These are phyloP conservation scores for Onthophagus taurus DNA, from an alignment of 1,140 invertebrate species.

Conservation along the genomic window DNA sequence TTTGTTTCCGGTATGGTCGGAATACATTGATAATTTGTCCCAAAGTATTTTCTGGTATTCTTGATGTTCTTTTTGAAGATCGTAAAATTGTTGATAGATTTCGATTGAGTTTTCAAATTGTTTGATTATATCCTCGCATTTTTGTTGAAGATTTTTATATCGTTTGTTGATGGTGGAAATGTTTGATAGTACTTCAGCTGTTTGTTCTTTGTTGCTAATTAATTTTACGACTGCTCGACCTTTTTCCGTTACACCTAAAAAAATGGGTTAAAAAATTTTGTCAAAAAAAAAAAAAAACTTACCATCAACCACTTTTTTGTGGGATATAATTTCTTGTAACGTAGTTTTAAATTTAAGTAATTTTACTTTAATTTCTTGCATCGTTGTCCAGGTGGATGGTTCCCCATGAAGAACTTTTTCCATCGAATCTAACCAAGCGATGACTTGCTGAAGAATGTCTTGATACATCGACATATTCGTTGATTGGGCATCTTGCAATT, in stretches of 20 bases:
- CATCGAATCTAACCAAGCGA: conserved; percentile 78
- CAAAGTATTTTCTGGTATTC: conserved; percentile 82
- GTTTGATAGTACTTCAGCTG: conserved; percentile 52
- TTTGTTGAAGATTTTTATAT: conserved; percentile 59
- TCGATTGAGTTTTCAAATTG: conserved; percentile 67
- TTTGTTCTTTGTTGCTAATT: conserved; percentile 51
- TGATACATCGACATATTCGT: conserved; percentile 77
- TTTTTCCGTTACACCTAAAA: conserved; percentile 64
- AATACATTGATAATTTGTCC: conserved; percentile 67
- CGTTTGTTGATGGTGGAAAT: conserved; percentile 60
- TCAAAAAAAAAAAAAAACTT: conserved; percentile 10
- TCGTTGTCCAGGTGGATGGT: conserved; percentile 55
- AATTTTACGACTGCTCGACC: conserved; percentile 57
- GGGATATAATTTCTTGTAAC: conserved; percentile 80
- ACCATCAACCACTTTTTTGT: conserved; percentile 82
- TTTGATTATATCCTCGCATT: conserved; percentile 51
- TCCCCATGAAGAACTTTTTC: conserved; percentile 73
- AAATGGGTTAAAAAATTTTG: conserved; percentile 11
- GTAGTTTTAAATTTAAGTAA: conserved; percentile 78
- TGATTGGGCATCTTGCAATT: conserved; percentile 73
- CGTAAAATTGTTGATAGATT: conserved; percentile 72
- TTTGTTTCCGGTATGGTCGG: conserved; percentile 76
- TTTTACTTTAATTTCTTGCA: conserved; percentile 81
- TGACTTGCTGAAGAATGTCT: conserved; percentile 71
- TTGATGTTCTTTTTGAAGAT: conserved; percentile 73